Evolutionary conservation across 2,113 vertebrate species (phyloP).

Genomic region (Oreocharis arfaki): DNA sequence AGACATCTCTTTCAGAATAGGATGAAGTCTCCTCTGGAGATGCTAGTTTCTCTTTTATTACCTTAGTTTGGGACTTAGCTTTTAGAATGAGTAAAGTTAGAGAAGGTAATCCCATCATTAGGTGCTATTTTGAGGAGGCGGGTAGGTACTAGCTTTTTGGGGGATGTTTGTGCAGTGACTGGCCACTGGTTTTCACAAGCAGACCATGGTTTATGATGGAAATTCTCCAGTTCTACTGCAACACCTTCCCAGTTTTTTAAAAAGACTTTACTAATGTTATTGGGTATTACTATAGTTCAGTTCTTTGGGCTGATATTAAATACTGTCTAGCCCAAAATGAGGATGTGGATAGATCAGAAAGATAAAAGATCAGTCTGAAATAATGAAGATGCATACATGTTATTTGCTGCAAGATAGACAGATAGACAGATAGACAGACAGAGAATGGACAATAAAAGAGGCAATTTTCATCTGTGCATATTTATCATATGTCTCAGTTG

Average conservation of each 20-base stretch:
- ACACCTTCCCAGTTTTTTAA: accelerated
- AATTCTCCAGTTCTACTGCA: background rate
- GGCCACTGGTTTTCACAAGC: background rate
- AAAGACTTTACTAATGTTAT: background rate
- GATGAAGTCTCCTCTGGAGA: background rate
- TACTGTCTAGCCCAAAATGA: background rate
- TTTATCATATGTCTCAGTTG: background rate
- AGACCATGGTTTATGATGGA: background rate
- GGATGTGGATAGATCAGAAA: background rate
- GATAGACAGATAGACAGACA: background rate
- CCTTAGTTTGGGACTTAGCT: background rate
- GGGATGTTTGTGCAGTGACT: background rate
- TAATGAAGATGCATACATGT: background rate
- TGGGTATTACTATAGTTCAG: background rate
- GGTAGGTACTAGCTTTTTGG: background rate
- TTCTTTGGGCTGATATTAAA: background rate
- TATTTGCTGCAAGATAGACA: background rate
- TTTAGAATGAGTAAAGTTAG: background rate
- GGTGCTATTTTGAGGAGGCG: background rate
- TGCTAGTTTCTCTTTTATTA: background rate
- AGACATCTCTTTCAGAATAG: background rate
- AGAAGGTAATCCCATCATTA: background rate
- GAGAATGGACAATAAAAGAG: background rate
- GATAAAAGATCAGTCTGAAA: background rate
- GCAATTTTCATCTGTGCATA: background rate